Evolutionary conservation across 2,888 invertebrate species (phyloP), one percentile per base, ranked within the genome.

Genomic region (Drosophila neutralis): DNA sequence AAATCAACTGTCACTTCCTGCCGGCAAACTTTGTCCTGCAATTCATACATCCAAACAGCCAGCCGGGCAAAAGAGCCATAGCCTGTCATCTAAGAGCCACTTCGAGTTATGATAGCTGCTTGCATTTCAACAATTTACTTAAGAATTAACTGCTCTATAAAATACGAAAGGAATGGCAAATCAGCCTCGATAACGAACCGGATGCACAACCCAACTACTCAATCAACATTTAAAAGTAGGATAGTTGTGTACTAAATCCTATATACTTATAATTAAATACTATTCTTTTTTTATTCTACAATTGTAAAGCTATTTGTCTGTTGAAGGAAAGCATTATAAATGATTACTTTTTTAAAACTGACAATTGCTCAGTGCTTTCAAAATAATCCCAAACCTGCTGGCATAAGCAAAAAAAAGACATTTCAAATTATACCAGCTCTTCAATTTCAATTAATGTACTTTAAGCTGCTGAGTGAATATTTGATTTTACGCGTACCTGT

Each of bases 1-100:
- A 85, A 85, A 85, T 85, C 85, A 85, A 84, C 87, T 87, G 85
- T 84, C 85, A 84, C 83, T 85, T 85, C 87, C 87, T 84, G 83
- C 78, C 76, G 81, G 78, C 81, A 85, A 85, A 85, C 81, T 85
- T 87, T 76, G 82, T 80, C 87, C 83, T 87, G 73, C 69, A 40
- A 72, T 45, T 15, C 45, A 45, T 24, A 45, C 24, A 45, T 45
- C 24, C 45, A 45, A 8, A 45, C n/a, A 56, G 56, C 40, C 2
- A 33, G 56, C 8, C 63, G 38, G 54, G 40, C 35, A 51, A 49
- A 18, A 59, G 52, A 36, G 51, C 58, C 66, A 63, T 40, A 49
- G 69, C 59, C 62, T 68, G 80, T 62, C 64, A 58, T 51, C 65
- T 58, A 53, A 59, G 33, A 51, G 58, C 74, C 79, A 75, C 76